Evolutionary conservation across 92 coral and sea anemone genomes (phyloP), one percentile per base, ranked within the genome.

Genomic region (Zoanthus sansibaricus): DNA sequence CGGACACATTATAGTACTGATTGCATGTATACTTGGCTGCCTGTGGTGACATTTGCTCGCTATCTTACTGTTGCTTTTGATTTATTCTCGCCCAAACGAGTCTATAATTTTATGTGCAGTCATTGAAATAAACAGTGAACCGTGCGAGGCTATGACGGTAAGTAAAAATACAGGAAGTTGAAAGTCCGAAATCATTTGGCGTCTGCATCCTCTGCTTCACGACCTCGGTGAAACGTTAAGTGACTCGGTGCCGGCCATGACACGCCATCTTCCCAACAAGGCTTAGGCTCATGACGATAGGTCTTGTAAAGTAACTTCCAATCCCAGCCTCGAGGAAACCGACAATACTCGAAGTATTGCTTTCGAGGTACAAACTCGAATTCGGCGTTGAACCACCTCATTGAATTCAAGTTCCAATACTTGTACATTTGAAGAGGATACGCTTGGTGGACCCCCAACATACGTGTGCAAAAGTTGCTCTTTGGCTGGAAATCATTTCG

Each of bases 361-460:
- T 90, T 90, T 46, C 91, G 86, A 33, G 77, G 73, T 7, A 87
- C 67, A 31, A 82, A 78, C 2, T 82, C 86, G 5, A 59, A 49
- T 11, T 77, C 55, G 8, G 77, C 52, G 44, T 62, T 46, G 48
- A 45, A 89, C 94, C 94, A 92, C 52, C 56, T 25, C 21, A 78
- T 79, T 31, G 87, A 89, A 7, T 92, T 89, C 14, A 86, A 51
- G 30, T 75, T 75, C 94, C 94, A 92, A 25, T 86, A 92, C 46
- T 76, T 55, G 30, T 12, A 44, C 93, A 86, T 86, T 45, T 89
- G 78, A 15, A 33, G 31, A 3, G 94, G 94, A 61, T 92, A 92
- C 5, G 93, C 77, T 76, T 89, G 90, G 66, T 92, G 94, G 17
- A 92, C 89, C 1, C 94, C 94, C 7, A 92, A 62, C 46, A 37